Evolutionary conservation across 2,797 vertebrate genomes (phyloP).

Genomic region (Gila robusta): DNA sequence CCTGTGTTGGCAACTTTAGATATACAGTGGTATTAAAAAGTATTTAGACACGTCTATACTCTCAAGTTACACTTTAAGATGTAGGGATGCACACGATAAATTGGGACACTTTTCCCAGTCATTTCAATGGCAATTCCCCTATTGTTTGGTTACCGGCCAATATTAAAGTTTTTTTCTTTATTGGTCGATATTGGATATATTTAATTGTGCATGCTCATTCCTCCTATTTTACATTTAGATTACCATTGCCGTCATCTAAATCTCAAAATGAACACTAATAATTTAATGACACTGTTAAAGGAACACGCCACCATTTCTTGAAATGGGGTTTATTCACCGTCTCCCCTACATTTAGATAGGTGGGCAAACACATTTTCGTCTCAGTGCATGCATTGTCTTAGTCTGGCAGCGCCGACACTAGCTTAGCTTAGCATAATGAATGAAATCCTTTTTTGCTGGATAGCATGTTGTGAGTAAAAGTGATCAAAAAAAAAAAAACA

Average conservation of each 20-base stretch:
- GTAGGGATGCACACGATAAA: neutral
- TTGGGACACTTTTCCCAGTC: neutral
- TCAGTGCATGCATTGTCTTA: no score
- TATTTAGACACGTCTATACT: constrained; percentile 10
- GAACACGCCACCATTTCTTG: no score
- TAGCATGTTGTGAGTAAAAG: no score
- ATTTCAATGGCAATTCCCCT: neutral
- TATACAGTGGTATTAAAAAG: neutral
- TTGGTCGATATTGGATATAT: neutral
- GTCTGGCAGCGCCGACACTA: no score
- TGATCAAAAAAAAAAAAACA: no score
- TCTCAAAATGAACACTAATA: neutral
- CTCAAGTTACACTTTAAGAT: neutral
- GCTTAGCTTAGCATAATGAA: no score
- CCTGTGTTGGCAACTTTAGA: neutral
- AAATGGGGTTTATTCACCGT: no score
- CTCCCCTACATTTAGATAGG: no score
- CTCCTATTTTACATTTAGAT: neutral
- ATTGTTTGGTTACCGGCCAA: neutral
- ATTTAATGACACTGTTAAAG: neutral
- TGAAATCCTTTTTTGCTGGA: no score
- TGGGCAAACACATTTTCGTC: no score
- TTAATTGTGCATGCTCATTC: neutral
- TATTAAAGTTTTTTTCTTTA: neutral
- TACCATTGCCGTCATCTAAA: neutral